These are phyloP conservation scores for Trissolcus basalis DNA, from an alignment of 1,140 invertebrate genomes.

Conservation along the genomic window DNA sequence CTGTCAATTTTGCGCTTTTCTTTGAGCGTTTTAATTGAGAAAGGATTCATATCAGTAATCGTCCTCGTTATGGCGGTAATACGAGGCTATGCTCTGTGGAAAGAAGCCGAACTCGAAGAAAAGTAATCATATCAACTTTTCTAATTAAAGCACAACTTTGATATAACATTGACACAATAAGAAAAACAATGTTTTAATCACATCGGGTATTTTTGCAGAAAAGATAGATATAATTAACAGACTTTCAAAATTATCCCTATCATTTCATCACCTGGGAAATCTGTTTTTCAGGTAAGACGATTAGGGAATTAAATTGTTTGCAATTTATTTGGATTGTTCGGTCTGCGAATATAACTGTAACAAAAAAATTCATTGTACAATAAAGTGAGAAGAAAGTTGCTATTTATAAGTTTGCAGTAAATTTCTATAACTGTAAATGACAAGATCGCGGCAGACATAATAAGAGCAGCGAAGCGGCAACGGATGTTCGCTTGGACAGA, in stretches of 20 bases:
- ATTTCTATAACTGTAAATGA: conserved; percentile 26
- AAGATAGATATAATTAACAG: conserved; percentile 49
- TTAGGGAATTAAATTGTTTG: conserved; percentile 4
- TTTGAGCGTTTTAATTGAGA: conserved; percentile 49
- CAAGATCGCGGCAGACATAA: conserved; percentile 24
- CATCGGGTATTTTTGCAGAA: conserved; percentile 43
- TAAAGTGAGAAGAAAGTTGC: neutral
- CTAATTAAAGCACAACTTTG: neutral
- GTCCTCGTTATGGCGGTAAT: conserved; percentile 52
- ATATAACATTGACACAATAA: conserved; percentile 3
- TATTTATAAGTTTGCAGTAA: neutral
- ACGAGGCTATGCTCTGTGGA: conserved; percentile 51
- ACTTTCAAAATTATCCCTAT: conserved; percentile 10
- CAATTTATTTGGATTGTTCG: conserved; percentile 16
- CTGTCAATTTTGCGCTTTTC: conserved; percentile 29
- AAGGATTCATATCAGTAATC: conserved; percentile 53
- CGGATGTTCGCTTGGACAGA: conserved; percentile 54
- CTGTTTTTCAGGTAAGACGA: too few relatives aligned
- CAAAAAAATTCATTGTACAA: neutral
- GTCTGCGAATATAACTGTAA: conserved; percentile 20
- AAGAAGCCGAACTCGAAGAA: conserved; percentile 53
- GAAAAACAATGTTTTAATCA: conserved; percentile 10
- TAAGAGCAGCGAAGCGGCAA: conserved; percentile 38
- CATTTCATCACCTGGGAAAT: neutral
- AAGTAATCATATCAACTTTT: conserved; percentile 30